phyloP scores from a whole-genome alignment of 2,797 vertebrate species.

The Enteromius treurensis region DNA sequence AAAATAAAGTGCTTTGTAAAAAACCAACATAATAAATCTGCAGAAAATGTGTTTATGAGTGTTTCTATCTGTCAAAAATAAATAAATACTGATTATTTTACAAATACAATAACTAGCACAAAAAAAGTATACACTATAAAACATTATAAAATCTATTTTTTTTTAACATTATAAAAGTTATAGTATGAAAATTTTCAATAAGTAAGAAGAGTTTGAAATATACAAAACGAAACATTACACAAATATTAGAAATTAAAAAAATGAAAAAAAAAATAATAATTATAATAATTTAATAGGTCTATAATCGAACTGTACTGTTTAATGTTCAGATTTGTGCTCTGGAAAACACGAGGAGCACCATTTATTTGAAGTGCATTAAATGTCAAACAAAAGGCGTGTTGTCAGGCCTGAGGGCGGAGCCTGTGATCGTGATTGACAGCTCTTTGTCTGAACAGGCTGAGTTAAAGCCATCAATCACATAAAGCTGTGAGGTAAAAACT shows the following conservation, averaged over 20 bases:
- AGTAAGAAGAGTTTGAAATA: not conserved
- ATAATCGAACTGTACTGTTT: not conserved
- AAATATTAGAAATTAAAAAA: too few species aligned
- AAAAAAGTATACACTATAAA: not conserved
- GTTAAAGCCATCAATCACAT: conserved; percentile 83
- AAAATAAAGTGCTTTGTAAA: too few species aligned
- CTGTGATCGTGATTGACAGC: conserved; percentile 78
- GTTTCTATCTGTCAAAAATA: too few species aligned
- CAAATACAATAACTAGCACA: not conserved
- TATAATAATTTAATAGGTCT: not conserved
- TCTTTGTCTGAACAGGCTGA: conserved; percentile 75
- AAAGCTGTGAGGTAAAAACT: conserved; percentile 71
- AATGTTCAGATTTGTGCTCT: not conserved
- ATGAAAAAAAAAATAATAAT: not conserved
- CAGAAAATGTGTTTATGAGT: too few species aligned
- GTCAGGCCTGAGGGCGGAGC: conserved; percentile 62
- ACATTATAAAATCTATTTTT: not conserved
- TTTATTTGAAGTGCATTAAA: not conserved
- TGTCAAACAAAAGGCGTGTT: conserved; percentile 31
- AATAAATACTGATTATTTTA: not conserved
- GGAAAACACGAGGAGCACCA: not conserved
- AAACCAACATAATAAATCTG: too few species aligned
- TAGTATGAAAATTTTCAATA: too few species aligned
- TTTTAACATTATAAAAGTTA: not conserved
- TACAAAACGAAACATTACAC: not conserved